phyloP scores from a whole-genome alignment of 2,797 vertebrate genomes.

The Anableps anableps region DNA sequence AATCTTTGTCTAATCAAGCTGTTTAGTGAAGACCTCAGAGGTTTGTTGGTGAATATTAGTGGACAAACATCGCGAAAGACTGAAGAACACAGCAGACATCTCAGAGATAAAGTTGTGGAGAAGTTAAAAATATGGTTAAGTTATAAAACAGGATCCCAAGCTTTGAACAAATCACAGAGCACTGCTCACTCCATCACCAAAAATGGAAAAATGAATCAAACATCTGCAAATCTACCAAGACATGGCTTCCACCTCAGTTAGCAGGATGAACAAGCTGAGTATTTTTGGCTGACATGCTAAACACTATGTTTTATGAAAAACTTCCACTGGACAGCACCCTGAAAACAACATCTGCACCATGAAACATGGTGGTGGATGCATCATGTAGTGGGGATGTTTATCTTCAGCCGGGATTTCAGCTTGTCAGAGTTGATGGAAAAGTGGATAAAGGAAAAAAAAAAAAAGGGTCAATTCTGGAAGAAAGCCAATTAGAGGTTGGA shows the following conservation, averaged over 20 bases:
- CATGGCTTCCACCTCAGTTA: not conserved
- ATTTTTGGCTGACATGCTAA: not conserved
- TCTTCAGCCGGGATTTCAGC: not conserved
- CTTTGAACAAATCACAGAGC: not conserved
- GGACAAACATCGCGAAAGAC: not conserved
- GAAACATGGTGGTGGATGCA: too few species aligned
- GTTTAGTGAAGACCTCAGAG: not conserved
- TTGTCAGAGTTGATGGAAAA: not conserved
- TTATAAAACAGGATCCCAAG: not conserved
- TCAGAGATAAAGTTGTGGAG: not conserved
- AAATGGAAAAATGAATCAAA: not conserved
- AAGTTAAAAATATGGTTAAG: not conserved
- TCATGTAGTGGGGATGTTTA: not conserved
- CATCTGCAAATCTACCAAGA: not conserved
- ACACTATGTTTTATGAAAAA: not conserved
- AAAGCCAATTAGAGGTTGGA: not conserved
- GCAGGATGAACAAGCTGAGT: not conserved
- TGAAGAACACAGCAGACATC: not conserved
- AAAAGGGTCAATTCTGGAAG: not conserved
- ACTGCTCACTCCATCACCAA: not conserved
- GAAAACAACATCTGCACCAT: not conserved
- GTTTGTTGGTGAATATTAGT: not conserved
- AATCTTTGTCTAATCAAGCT: not conserved
- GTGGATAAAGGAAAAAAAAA: not conserved
- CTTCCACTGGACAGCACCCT: not conserved